Percentiles rank a stretch among this genome's conserved stretches.
Evolutionary conservation across 2,113 vertebrate genomes (phyloP).

Genomic region (Chionis minor): DNA sequence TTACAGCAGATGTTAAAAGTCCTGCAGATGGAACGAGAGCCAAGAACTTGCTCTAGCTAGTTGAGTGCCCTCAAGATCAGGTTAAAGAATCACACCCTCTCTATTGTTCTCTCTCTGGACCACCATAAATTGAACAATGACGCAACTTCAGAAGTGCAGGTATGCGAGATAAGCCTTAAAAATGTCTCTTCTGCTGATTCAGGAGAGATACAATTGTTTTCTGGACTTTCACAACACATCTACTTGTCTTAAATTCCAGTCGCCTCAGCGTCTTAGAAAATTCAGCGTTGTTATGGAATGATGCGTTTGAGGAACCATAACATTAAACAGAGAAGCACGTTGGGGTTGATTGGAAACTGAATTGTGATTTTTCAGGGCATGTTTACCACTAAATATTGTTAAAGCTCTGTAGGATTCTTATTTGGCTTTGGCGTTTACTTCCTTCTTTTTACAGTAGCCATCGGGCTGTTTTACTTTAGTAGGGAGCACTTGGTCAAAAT

Average conservation of each 20-base stretch:
- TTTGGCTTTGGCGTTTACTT: not conserved
- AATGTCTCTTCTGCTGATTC: not conserved
- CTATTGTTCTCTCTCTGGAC: not conserved
- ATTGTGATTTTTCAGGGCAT: not conserved
- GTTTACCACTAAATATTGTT: not conserved
- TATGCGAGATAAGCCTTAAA: not conserved
- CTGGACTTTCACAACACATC: not conserved
- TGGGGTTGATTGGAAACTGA: rapidly evolving
- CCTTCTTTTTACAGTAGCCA: not conserved
- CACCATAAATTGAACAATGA: not conserved
- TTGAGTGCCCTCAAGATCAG: not conserved
- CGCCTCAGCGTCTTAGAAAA: not conserved
- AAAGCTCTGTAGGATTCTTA: not conserved
- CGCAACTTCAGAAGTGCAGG: not conserved
- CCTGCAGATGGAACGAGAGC: not conserved
- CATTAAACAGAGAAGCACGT: not conserved
- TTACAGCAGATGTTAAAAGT: not conserved
- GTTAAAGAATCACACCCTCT: not conserved
- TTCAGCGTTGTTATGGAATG: not conserved
- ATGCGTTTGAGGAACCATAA: not conserved
- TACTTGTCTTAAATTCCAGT: not conserved
- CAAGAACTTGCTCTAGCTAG: not conserved
- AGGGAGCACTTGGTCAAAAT: not conserved
- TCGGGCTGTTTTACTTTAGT: not conserved
- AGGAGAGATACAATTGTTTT: not conserved